Evolutionary conservation across 2,888 invertebrate species (phyloP), one percentile per base, ranked within the genome.

Genomic region (Calameuta idolon): DNA sequence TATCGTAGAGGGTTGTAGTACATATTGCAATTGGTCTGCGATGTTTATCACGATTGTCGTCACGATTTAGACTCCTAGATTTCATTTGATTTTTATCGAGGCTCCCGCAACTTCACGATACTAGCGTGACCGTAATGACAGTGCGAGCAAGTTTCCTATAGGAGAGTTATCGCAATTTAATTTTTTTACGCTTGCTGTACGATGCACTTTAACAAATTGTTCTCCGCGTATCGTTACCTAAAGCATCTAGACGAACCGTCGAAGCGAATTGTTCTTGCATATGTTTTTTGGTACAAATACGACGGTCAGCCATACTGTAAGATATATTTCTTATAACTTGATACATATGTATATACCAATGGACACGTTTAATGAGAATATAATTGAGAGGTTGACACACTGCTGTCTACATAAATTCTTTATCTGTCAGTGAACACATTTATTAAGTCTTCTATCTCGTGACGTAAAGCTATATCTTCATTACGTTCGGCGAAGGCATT

Each of bases 1-100:
- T 76, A 69, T 69, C 76, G 73, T 81, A 79, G 74, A 80, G 76
- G 79, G 34, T 35, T 81, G 80, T 82, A 81, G 77, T 80, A 35
- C 35, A 35, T 35, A 81, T 79, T 79, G 80, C 82, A 81, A 83
- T 83, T 82, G 81, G 77, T 40, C 76, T 69, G 68, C 75, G 83
- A 83, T 83, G 85, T 37, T 23, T 75, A 84, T 83, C 85, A 74
- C 68, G n/a, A 73, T 77, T 76, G 73, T 69, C 69, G 23, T 68
- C 73, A 75, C 75, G 75, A 37, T 75, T 31, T 73, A 34, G 76
- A 78, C 80, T 79, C 77, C 81, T 77, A 75, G 55, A 77, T 81
- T 82, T 84, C 84, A 87, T 86, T 86, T 84, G 86, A 87, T 88
- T 84, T 83, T 85, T 86, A 85, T 86, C 86, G 76, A 76, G 75